These are phyloP conservation scores for Phlogophora meticulosa DNA, from an alignment of 2,888 invertebrate genomes.

Conservation along the genomic window DNA sequence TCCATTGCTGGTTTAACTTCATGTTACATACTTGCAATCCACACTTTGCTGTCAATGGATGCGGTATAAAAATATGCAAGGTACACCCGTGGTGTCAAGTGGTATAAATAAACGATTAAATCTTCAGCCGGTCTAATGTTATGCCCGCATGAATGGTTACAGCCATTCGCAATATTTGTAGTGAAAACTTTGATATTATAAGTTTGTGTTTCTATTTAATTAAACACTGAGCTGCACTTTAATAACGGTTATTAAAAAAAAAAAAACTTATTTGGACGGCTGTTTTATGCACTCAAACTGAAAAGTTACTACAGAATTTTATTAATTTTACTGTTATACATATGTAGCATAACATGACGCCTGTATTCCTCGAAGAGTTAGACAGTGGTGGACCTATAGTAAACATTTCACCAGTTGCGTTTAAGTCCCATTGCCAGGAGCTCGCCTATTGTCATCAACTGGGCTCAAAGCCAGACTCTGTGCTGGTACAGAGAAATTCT, in stretches of 20 bases:
- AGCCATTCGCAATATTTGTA: constrained; percentile 69
- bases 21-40: not conserved
- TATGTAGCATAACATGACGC: no score
- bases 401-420: no score
- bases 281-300: no score
- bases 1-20: constrained; percentile 55
- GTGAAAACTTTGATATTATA: constrained; percentile 64
- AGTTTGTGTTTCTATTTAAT: constrained; percentile 49
- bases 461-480: no score
- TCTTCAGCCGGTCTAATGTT: constrained; percentile 67
- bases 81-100: constrained; percentile 22
- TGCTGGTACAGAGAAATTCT: no score
- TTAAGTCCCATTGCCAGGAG: no score
- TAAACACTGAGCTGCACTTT: constrained; percentile 10
- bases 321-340: no score
- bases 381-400: no score
- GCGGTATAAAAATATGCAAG: not conserved
- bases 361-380: no score
- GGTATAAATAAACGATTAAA: constrained; percentile 69
- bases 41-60: constrained; percentile 57
- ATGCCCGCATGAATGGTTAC: constrained; percentile 68
- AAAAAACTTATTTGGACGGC: not conserved
- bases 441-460: no score
- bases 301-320: no score
- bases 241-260: not conserved